Conservation (phyloP, 2,888 invertebrate genomes). For the Papilio demoleus region DNA sequence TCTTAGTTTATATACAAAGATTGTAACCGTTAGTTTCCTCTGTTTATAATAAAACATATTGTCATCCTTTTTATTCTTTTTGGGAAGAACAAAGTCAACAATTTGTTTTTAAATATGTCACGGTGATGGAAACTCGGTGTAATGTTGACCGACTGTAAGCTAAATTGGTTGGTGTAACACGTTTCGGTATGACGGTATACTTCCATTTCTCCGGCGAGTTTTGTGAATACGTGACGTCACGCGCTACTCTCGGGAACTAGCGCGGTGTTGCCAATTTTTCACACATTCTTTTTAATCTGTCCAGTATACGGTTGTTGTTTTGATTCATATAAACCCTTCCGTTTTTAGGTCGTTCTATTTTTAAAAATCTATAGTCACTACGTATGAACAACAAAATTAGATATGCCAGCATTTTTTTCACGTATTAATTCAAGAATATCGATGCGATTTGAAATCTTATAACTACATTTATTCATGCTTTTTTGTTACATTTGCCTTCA, state of each 20-base stretch:
- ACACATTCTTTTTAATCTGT: slow-evolving; percentile 17
- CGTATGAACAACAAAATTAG: not conserved
- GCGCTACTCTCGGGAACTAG: not conserved
- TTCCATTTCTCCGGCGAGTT: slow-evolving; percentile 50
- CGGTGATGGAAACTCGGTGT: not conserved
- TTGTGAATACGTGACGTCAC: slow-evolving; percentile 35
- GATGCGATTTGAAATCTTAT: too few relatives aligned
- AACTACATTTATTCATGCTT: too few relatives aligned
- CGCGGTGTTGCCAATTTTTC: slow-evolving; percentile 19
- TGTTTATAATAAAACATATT: not conserved
- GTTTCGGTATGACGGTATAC: slow-evolving; percentile 42
- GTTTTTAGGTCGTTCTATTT: slow-evolving; percentile 14
- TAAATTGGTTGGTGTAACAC: slow-evolving; percentile 37
- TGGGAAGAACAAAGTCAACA: not conserved
- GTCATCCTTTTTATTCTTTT: not conserved
- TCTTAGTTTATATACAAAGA: not conserved
- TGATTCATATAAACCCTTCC: not conserved
- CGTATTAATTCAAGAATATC: too few relatives aligned
- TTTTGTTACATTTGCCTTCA: not conserved
- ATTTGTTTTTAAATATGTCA: not conserved
- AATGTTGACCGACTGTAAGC: slow-evolving; percentile 34
- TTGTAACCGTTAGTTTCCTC: not conserved
- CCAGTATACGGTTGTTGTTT: slow-evolving; percentile 9
- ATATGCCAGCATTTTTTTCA: not conserved
- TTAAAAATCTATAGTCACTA: not conserved